A percentile compares a stretch with the other conserved stretches of the same genome.
phyloP scores from a whole-genome alignment of 2,113 vertebrate species.

The Ceyx margarethae region DNA sequence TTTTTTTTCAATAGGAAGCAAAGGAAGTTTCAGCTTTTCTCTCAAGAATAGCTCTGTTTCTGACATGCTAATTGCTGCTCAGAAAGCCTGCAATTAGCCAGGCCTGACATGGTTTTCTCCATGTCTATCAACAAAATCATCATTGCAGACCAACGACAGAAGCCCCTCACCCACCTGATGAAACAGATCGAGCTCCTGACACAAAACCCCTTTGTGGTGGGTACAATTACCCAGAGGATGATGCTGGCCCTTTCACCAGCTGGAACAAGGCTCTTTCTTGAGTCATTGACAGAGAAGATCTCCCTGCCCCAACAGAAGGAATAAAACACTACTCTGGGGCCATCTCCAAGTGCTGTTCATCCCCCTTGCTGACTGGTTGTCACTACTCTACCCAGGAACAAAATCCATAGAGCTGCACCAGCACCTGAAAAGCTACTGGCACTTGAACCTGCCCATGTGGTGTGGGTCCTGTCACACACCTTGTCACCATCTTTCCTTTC shows the following conservation, averaged over 20 bases:
- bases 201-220: conserved; percentile 29
- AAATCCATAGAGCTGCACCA: neutral
- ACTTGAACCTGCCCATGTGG: neutral
- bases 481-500: neutral
- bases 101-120: conserved; percentile 6
- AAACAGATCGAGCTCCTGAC: neutral
- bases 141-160: conserved; percentile 24
- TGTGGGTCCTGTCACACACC: neutral
- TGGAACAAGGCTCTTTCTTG: neutral
- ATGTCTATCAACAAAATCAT: neutral
- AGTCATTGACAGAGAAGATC: neutral
- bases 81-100: conserved; percentile 25
- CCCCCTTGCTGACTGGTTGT: neutral
- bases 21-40: conserved; percentile 35
- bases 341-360: neutral
- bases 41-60: neutral
- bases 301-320: neutral
- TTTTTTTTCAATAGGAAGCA: neutral
- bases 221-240: neutral
- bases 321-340: neutral
- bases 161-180: neutral
- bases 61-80: conserved; percentile 47
- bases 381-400: neutral
- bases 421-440: neutral
- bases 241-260: neutral